A percentile compares a stretch with the other conserved stretches of the same genome.
Evolutionary conservation across 1,140 invertebrate genomes (phyloP).

Genomic region (Meloidogyne hapla): DNA sequence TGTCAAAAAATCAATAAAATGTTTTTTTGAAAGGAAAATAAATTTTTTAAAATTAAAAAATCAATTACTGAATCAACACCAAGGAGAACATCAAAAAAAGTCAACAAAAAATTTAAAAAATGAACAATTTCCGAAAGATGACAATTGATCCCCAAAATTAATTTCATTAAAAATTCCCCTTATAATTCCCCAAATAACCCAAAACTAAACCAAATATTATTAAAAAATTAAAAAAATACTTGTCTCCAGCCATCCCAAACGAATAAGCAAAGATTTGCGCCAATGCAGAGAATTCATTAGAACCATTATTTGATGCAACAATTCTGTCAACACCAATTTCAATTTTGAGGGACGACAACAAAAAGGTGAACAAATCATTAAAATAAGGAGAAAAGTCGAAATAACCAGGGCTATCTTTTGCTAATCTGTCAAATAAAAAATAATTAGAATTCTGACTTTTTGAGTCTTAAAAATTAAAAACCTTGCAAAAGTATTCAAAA

Average conservation of each 20-base stretch:
- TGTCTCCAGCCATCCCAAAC: constrained; percentile 59
- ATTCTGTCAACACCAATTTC: constrained; percentile 75
- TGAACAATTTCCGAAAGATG: neutral
- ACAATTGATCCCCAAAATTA: too few species aligned
- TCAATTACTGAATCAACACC: too few species aligned
- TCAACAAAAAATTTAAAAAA: constrained; percentile 27
- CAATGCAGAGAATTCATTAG: constrained; percentile 22
- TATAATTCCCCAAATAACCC: too few species aligned
- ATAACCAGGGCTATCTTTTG: constrained; percentile 76
- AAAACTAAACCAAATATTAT: neutral
- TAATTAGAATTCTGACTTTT: neutral
- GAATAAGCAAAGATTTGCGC: constrained; percentile 35
- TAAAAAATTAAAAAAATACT: constrained; percentile 21
- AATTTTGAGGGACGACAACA: constrained; percentile 76
- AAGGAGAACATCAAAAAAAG: too few species aligned
- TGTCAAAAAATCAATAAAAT: too few species aligned
- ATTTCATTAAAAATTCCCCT: too few species aligned
- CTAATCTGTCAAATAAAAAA: constrained; percentile 66
- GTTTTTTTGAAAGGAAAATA: too few species aligned
- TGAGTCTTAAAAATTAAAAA: neutral
- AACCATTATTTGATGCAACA: constrained; percentile 26
- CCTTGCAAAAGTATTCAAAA: constrained; percentile 55
- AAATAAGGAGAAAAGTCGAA: constrained; percentile 75
- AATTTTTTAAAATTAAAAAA: too few species aligned
- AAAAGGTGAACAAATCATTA: constrained; percentile 75